A percentile compares a stretch with the other conserved stretches of the same genome.
Evolutionary conservation across 1,140 invertebrate genomes (phyloP).

Genomic region (Pogonognathellus flavescens): DNA sequence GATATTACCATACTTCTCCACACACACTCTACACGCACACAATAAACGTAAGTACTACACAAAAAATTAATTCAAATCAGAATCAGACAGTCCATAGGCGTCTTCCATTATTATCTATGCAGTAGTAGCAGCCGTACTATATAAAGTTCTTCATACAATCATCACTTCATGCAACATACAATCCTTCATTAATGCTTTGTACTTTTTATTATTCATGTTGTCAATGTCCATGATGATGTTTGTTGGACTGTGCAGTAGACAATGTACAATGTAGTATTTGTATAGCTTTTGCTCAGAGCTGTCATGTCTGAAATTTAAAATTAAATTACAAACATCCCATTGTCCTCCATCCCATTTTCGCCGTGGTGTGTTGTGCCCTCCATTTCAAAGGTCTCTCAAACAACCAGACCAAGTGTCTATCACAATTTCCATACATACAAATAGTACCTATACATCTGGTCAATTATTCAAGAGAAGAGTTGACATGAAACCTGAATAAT

Average conservation of each 20-base stretch:
- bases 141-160: too few species aligned
- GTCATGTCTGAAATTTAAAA: conserved; percentile 34
- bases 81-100: not conserved
- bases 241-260: too few species aligned
- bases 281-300: not conserved
- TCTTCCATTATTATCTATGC: not conserved
- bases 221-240: too few species aligned
- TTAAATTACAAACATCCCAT: conserved; percentile 2
- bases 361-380: not conserved
- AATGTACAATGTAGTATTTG: too few species aligned
- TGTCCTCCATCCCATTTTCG: conserved; percentile 10
- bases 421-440: not conserved
- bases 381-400: conserved; percentile 13
- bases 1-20: not conserved
- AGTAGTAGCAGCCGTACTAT: too few species aligned
- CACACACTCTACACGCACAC: not conserved
- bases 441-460: too few species aligned
- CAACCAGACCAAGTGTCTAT: not conserved
- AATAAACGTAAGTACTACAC: not conserved
- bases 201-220: not conserved
- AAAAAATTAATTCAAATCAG: conserved; percentile 21
- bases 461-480: too few species aligned
- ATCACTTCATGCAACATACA: not conserved
- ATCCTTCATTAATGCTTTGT: not conserved
- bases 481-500: conserved; percentile 27